Conservation (phyloP, 2,797 vertebrate species). For the Mormyrus hasselquistii region DNA sequence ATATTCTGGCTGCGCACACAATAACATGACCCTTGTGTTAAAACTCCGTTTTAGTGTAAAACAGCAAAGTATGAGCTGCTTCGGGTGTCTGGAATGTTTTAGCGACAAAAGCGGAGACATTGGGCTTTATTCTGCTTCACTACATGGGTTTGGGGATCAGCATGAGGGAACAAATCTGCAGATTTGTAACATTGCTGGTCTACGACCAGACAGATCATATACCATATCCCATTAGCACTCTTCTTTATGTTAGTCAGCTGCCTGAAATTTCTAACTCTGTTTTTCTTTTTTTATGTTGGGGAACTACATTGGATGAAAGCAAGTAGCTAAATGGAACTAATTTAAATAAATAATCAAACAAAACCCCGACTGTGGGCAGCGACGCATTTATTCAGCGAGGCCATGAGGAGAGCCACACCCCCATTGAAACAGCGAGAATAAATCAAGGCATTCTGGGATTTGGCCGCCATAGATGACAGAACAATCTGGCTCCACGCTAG, state of each 20-base stretch:
- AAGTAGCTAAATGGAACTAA: not conserved
- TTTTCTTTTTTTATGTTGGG: not conserved
- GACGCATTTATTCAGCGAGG: not conserved
- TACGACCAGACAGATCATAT: not conserved
- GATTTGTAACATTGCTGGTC: not conserved
- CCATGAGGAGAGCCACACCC: not conserved
- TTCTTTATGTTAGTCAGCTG: not conserved
- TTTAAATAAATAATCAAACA: constrained; percentile 16
- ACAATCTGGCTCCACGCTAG: not conserved
- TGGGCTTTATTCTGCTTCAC: not conserved
- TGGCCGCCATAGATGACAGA: not conserved
- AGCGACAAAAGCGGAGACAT: not conserved
- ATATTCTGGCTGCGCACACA: not conserved
- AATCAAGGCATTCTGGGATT: not conserved
- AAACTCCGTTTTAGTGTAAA: not conserved
- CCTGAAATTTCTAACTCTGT: not conserved
- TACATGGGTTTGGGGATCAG: not conserved
- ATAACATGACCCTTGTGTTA: not conserved
- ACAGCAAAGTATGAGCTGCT: not conserved
- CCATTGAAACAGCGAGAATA: not conserved
- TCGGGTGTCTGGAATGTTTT: not conserved
- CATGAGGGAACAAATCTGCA: not conserved
- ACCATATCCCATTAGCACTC: not conserved
- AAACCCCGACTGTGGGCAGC: not conserved
- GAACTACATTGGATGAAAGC: not conserved